Evolutionary conservation across 1,140 invertebrate species (phyloP).

Genomic region (Streblospio benedicti): DNA sequence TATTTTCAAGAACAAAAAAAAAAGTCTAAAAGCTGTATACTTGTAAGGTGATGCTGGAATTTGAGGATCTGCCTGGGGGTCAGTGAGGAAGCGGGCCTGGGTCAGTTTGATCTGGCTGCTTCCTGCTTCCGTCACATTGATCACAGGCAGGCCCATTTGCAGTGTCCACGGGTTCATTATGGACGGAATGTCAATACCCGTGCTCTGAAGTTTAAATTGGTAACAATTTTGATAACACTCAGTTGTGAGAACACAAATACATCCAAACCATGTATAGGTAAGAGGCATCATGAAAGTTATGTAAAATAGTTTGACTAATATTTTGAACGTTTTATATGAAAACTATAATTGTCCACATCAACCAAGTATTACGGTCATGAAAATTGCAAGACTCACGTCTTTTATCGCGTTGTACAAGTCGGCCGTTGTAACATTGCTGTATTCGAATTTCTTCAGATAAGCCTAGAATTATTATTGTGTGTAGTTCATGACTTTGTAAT

Average conservation of each 20-base stretch:
- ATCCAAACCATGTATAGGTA: slow-evolving; percentile 25
- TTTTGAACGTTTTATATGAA: slow-evolving; percentile 15
- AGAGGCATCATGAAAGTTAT: too few species aligned
- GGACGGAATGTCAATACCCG: slow-evolving; percentile 28
- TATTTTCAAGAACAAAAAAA: not conserved
- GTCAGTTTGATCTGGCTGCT: slow-evolving; percentile 46
- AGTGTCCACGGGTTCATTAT: slow-evolving; percentile 46
- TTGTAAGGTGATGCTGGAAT: slow-evolving; percentile 7
- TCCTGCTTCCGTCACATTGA: slow-evolving; percentile 27
- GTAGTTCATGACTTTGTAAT: too few species aligned
- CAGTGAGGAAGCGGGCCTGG: slow-evolving; percentile 40
- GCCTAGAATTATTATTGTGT: slow-evolving; percentile 15
- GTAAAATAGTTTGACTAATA: not conserved
- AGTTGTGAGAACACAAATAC: slow-evolving; percentile 19
- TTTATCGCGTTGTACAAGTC: slow-evolving; percentile 50
- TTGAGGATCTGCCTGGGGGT: slow-evolving; percentile 24
- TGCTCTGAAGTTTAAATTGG: too few species aligned
- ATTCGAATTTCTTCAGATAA: slow-evolving; percentile 36
- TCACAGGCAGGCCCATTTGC: slow-evolving; percentile 41
- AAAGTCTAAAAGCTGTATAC: not conserved
- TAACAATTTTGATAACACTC: too few species aligned
- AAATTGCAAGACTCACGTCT: slow-evolving; percentile 25
- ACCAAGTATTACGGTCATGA: slow-evolving; percentile 8
- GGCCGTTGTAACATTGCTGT: slow-evolving; percentile 38
- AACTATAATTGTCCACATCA: slow-evolving; percentile 22